These are phyloP conservation scores for Panopea generosa DNA, from an alignment of 2,888 invertebrate genomes.

Conservation along the genomic window DNA sequence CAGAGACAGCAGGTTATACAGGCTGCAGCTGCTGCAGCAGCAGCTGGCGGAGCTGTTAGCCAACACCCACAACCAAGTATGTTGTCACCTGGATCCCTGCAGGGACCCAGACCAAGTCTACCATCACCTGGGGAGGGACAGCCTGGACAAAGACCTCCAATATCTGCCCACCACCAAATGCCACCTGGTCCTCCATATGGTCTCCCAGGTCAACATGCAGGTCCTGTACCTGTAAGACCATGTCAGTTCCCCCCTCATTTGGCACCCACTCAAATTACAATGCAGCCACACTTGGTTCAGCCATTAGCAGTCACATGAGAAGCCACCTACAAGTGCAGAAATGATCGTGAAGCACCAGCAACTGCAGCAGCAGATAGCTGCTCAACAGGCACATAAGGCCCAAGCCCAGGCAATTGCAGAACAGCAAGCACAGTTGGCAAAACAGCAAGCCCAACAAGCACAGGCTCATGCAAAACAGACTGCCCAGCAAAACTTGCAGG, in stretches of 20 bases:
- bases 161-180: conserved; percentile 57
- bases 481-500: conserved; percentile 22
- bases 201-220: conserved; percentile 52
- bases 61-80: conserved; percentile 26
- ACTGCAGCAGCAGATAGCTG: conserved; percentile 73
- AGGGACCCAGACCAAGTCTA: conserved; percentile 38
- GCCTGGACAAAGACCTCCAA: conserved; percentile 32
- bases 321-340: conserved; percentile 58
- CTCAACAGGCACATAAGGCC: conserved; percentile 48
- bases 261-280: conserved; percentile 34
- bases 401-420: conserved; percentile 65
- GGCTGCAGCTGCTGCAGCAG: conserved; percentile 25
- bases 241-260: conserved; percentile 46
- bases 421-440: conserved; percentile 75
- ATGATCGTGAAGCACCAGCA: conserved; percentile 60
- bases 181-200: conserved; percentile 56
- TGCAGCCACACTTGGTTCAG: conserved; percentile 52
- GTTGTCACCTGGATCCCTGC: conserved; percentile 50
- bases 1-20: conserved; percentile 45
- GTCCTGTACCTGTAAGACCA: conserved; percentile 40
- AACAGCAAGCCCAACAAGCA: conserved; percentile 61
- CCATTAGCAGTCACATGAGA: conserved; percentile 44
- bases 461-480: conserved; percentile 15
- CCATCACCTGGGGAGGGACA: conserved; percentile 34
- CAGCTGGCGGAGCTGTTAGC: conserved; percentile 13